Evolutionary conservation across 2,888 invertebrate genomes (phyloP).

Genomic region (Brenthis daphne): DNA sequence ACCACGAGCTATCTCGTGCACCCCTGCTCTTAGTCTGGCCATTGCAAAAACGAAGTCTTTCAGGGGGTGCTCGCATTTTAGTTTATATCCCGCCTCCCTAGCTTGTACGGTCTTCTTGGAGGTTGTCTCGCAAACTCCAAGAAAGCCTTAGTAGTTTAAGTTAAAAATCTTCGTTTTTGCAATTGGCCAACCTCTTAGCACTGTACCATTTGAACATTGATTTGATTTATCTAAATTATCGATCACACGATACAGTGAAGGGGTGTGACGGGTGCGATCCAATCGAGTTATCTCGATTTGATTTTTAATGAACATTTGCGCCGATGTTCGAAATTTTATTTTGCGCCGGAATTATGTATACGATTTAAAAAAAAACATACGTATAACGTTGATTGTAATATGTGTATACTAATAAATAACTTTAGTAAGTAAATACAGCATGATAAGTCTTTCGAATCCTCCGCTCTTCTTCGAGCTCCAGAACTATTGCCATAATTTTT

Average conservation of each 20-base stretch:
- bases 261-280: constrained; percentile 63
- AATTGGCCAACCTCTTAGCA: constrained; percentile 82
- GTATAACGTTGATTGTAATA: constrained; percentile 81
- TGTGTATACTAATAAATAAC: constrained; percentile 79
- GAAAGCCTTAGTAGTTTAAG: constrained; percentile 66
- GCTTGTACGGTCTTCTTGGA: constrained; percentile 57
- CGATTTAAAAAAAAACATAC: constrained; percentile 78
- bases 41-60: constrained; percentile 88
- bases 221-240: constrained; percentile 48
- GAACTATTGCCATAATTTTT: constrained; percentile 43
- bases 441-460: constrained; percentile 41
- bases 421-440: constrained; percentile 65
- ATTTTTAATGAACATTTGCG: constrained; percentile 59
- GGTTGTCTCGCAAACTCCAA: constrained; percentile 52
- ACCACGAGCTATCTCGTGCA: constrained; percentile 92
- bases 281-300: constrained; percentile 47
- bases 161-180: constrained; percentile 83
- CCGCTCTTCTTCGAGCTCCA: constrained; percentile 38
- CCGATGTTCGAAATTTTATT: constrained; percentile 67
- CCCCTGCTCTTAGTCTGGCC: constrained; percentile 91
- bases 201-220: constrained; percentile 64
- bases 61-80: constrained; percentile 87
- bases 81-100: constrained; percentile 78
- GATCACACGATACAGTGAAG: constrained; percentile 73
- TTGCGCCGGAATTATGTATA: constrained; percentile 81